Conservation (phyloP, 2,113 vertebrate species). For the Morphnarchus princeps region DNA sequence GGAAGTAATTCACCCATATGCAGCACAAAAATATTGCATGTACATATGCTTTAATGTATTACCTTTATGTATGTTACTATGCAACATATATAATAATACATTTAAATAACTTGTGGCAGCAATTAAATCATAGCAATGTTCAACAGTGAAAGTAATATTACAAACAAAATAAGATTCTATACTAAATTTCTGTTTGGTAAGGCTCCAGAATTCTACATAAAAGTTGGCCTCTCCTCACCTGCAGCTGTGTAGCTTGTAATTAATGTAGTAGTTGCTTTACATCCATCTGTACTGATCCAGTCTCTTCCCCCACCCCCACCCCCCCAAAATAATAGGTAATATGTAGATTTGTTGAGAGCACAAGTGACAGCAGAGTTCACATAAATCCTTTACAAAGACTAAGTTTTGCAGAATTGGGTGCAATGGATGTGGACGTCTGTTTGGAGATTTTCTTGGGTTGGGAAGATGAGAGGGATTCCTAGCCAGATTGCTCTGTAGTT, state of each 20-base stretch:
- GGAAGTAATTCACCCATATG: not conserved
- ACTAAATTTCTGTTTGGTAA: not conserved
- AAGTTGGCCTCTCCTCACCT: not conserved
- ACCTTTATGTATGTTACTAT: not conserved
- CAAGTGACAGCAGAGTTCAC: not conserved
- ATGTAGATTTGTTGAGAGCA: not conserved
- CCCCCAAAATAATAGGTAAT: not conserved
- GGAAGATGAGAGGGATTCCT: not conserved
- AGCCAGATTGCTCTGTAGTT: not conserved
- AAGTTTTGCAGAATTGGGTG: not conserved
- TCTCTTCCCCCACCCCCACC: not conserved
- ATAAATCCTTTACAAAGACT: not conserved
- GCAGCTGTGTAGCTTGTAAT: not conserved
- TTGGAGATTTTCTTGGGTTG: not conserved
- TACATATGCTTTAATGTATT: not conserved
- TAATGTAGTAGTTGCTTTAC: not conserved
- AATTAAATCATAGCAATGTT: not conserved
- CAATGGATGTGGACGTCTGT: not conserved
- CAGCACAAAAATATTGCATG: not conserved
- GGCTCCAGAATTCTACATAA: not conserved
- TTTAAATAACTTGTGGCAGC: not conserved
- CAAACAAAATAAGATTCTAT: not conserved
- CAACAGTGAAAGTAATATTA: not conserved
- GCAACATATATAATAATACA: not conserved
- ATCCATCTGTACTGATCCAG: not conserved